Evolutionary conservation across 2,888 invertebrate species (phyloP).

Genomic region (Gymnoscelis rufifasciata): DNA sequence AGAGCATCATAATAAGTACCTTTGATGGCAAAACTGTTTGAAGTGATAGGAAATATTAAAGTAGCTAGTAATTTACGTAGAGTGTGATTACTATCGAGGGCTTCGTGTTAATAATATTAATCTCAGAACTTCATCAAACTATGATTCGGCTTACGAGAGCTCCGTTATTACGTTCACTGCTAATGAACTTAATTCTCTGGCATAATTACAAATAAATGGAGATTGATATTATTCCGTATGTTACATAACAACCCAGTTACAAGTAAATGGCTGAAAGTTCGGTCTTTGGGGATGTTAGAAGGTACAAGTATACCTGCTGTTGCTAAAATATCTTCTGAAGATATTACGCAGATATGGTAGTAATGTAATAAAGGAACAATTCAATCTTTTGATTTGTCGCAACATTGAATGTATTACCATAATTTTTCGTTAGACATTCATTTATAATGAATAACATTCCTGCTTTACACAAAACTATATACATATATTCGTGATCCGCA

Average conservation of each 20-base stretch:
- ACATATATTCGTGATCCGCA: background rate
- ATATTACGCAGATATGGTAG: too few relatives aligned
- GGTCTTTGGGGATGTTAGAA: background rate
- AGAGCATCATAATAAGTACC: conserved; percentile 2
- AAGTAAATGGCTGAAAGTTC: background rate
- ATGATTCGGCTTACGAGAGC: conserved; percentile 11
- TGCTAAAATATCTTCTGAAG: too few relatives aligned
- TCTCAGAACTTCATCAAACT: conserved; percentile 18
- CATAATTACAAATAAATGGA: conserved; percentile 10
- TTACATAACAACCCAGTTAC: background rate
- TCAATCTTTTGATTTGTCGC: too few relatives aligned
- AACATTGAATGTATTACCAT: too few relatives aligned
- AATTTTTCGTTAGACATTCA: too few relatives aligned
- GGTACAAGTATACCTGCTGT: background rate
- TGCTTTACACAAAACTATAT: background rate
- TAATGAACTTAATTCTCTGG: conserved; percentile 13
- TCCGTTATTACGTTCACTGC: conserved; percentile 22
- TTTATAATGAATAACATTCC: background rate
- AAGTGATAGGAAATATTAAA: conserved; percentile 4
- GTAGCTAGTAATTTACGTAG: conserved; percentile 3
- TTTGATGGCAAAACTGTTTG: conserved; percentile 3
- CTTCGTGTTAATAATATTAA: conserved; percentile 19
- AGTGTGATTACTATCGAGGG: conserved; percentile 24
- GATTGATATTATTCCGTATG: conserved; percentile 2
- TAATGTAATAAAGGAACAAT: too few relatives aligned